A percentile compares a stretch with the other conserved stretches of the same genome.
These are phyloP conservation scores for Trichacis sp. DNA, from an alignment of 2,888 invertebrate genomes.

Conservation along the genomic window DNA sequence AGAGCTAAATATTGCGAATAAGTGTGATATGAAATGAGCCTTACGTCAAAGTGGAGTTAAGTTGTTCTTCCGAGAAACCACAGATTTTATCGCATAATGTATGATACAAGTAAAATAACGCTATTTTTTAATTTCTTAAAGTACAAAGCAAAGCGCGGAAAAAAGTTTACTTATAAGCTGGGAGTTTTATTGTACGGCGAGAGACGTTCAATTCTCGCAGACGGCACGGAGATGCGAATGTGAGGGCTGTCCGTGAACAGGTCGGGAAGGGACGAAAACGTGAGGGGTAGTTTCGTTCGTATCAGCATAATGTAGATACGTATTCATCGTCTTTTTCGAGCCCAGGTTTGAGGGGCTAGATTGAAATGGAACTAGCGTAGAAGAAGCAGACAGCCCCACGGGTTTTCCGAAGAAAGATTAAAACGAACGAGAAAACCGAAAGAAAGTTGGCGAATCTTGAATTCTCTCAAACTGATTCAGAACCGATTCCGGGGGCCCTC, in stretches of 20 bases:
- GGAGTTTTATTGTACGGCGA: conserved; percentile 25
- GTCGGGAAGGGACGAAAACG: conserved; percentile 46
- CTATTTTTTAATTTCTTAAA: no score
- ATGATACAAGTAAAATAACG: no score
- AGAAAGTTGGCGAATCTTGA: conserved; percentile 54
- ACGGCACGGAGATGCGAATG: conserved; percentile 28
- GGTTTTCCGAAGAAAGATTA: conserved; percentile 63
- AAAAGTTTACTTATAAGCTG: conserved; percentile 1
- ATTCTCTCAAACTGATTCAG: conserved; percentile 38
- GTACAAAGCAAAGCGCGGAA: not conserved
- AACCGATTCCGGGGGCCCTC: conserved; percentile 38
- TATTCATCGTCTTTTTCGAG: conserved; percentile 53
- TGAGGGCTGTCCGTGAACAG: conserved; percentile 24
- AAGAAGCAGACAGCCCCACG: conserved; percentile 51
- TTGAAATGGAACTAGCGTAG: conserved; percentile 63
- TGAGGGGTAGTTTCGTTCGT: conserved; percentile 52
- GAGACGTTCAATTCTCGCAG: conserved; percentile 40
- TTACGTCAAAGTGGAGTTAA: no score
- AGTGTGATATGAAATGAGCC: no score
- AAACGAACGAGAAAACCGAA: conserved; percentile 57
- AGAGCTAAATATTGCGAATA: no score
- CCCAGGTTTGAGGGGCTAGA: conserved; percentile 49
- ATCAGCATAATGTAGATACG: conserved; percentile 62
- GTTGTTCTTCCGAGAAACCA: no score
- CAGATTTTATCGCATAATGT: no score